These are phyloP conservation scores for Phortica magna DNA, from an alignment of 2,888 invertebrate genomes.

Conservation along the genomic window DNA sequence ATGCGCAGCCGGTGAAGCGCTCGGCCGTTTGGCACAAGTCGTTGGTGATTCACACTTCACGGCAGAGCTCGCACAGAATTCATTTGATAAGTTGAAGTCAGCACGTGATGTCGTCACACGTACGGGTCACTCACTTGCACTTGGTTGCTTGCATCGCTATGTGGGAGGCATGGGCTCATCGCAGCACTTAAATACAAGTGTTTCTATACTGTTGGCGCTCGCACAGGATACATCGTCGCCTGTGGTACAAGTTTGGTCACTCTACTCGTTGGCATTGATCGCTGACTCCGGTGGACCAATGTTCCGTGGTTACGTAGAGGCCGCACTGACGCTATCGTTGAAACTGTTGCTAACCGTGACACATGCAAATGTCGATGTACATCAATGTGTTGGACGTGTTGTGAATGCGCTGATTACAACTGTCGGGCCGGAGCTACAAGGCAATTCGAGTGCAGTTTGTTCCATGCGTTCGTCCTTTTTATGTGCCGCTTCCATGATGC, in stretches of 20 bases:
- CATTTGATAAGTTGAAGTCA: constrained; percentile 91
- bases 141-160: constrained; percentile 97
- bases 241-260: constrained; percentile 98
- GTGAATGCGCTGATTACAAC: constrained; percentile 97
- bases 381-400: constrained; percentile 95
- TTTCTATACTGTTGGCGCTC: constrained; percentile 94
- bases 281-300: constrained; percentile 99
- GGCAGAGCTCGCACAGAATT: constrained; percentile 92
- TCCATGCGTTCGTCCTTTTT: constrained; percentile 90
- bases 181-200: constrained; percentile 95
- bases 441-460: constrained; percentile 85
- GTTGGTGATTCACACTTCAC: constrained; percentile 92
- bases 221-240: constrained; percentile 96
- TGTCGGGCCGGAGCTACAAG: constrained; percentile 97
- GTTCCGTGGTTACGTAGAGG: constrained; percentile 98
- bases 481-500: constrained; percentile 96
- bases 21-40: constrained; percentile 95
- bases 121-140: constrained; percentile 92
- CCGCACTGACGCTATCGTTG: constrained; percentile 92
- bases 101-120: constrained; percentile 92
- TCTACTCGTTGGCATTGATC: constrained; percentile 96
- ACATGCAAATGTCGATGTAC: constrained; percentile 92
- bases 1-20: constrained; percentile 96
- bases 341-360: constrained; percentile 94
- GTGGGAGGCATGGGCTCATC: constrained; percentile 97